Evolutionary conservation across 2,113 vertebrate genomes (phyloP).

Genomic region (Calonectris borealis): DNA sequence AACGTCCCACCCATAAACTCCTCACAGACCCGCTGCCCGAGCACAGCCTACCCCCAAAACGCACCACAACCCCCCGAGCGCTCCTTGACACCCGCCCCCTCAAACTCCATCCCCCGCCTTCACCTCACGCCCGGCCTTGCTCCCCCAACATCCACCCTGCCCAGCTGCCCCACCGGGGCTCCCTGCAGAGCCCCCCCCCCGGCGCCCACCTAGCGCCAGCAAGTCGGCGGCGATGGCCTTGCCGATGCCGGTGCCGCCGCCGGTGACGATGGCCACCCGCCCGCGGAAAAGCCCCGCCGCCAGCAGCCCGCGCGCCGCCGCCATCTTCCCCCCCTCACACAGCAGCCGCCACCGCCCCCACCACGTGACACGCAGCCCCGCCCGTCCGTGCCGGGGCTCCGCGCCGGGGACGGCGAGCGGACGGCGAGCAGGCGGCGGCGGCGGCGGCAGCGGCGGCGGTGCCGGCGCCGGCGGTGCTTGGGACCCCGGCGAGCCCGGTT

Average conservation of each 20-base stretch:
- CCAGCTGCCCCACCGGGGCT: background rate
- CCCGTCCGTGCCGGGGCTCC: no score
- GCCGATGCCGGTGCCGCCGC: no score
- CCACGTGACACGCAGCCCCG: no score
- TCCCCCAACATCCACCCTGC: background rate
- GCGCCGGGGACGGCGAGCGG: no score
- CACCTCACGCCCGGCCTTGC: background rate
- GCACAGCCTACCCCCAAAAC: background rate
- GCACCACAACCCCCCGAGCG: background rate
- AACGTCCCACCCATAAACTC: fast-evolving
- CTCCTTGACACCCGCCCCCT: background rate
- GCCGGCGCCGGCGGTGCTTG: slow-evolving; percentile 63
- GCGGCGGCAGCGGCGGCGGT: slow-evolving; percentile 66
- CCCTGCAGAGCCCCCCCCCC: background rate
- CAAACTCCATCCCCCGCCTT: background rate
- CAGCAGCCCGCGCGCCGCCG: no score
- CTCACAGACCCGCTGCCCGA: background rate
- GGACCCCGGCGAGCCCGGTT: background rate
- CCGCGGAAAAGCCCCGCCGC: no score
- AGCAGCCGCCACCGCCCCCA: no score
- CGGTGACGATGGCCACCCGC: no score
- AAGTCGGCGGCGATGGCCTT: no score
- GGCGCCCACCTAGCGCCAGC: no score
- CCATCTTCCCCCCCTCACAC: no score
- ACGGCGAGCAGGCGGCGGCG: no score